Conservation (phyloP, 2,797 vertebrate genomes). For the Tarsius wallacei region DNA sequence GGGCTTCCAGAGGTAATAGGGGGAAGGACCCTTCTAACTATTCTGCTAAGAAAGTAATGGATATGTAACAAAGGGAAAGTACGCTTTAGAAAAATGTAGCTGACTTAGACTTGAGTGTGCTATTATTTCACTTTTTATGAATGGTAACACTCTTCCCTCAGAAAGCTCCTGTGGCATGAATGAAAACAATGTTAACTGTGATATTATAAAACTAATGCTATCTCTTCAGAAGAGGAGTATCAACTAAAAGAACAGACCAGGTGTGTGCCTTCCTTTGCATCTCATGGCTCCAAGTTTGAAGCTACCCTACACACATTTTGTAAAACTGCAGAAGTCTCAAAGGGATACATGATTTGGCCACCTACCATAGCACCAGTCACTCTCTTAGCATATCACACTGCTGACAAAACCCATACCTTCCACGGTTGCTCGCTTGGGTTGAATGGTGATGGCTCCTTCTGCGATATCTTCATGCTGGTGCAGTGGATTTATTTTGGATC, state of each 20-base stretch:
- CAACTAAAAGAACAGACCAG: background rate
- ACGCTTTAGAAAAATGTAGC: background rate
- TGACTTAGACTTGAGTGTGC: background rate
- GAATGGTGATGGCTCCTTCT: conserved; percentile 96
- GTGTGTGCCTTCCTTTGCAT: background rate
- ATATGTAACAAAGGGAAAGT: background rate
- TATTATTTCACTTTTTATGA: background rate
- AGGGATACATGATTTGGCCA: rapidly evolving
- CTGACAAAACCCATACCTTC: conserved; percentile 92
- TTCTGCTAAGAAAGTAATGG: background rate
- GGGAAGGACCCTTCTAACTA: background rate
- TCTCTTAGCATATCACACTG: rapidly evolving
- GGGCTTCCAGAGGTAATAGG: background rate
- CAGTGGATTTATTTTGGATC: conserved; percentile 95
- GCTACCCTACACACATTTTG: rapidly evolving
- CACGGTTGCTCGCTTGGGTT: conserved; percentile 96
- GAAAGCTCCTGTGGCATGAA: background rate
- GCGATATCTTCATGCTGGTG: conserved; percentile 96
- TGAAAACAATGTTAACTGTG: background rate
- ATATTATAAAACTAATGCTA: background rate
- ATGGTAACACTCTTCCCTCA: background rate
- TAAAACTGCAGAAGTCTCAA: background rate
- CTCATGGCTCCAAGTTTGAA: background rate
- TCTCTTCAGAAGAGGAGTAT: background rate
- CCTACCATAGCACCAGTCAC: rapidly evolving